These are phyloP conservation scores for Hyles lineata DNA, from an alignment of 2,888 invertebrate genomes.

Conservation along the genomic window DNA sequence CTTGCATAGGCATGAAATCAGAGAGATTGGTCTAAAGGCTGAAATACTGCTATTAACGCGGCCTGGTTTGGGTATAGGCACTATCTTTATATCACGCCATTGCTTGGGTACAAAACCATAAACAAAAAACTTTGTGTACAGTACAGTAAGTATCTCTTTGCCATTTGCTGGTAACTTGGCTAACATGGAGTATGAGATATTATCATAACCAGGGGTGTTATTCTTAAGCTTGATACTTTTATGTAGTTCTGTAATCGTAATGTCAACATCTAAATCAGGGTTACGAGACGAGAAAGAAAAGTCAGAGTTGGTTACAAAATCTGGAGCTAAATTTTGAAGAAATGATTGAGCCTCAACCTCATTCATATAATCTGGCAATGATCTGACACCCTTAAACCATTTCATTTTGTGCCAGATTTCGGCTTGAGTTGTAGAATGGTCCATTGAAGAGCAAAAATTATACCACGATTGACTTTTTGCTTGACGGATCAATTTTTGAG, in stretches of 20 bases:
- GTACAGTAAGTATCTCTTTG: conserved; percentile 3
- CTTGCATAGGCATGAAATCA: conserved; percentile 38
- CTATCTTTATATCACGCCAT: conserved; percentile 38
- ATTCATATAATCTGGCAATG: neutral
- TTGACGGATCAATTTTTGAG: neutral
- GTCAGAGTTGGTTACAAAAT: neutral
- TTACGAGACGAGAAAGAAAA: neutral
- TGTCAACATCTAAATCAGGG: neutral
- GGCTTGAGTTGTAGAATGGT: neutral
- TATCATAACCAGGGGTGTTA: neutral
- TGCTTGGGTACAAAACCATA: conserved; percentile 39
- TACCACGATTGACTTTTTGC: neutral
- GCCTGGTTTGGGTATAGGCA: conserved; percentile 42
- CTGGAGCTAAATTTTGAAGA: neutral
- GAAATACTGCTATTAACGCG: conserved; percentile 14
- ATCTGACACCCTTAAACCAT: neutral
- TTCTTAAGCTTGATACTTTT: neutral
- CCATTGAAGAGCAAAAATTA: neutral
- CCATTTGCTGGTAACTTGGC: conserved; percentile 32
- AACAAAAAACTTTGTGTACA: conserved; percentile 31
- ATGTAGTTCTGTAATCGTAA: neutral
- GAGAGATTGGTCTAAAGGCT: conserved; percentile 36
- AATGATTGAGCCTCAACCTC: neutral
- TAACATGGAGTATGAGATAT: conserved; percentile 34
- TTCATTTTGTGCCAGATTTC: neutral